Percentiles rank a stretch among this genome's conserved stretches.
Conservation (phyloP, 2,888 invertebrate species). For the Nebria brevicollis region DNA sequence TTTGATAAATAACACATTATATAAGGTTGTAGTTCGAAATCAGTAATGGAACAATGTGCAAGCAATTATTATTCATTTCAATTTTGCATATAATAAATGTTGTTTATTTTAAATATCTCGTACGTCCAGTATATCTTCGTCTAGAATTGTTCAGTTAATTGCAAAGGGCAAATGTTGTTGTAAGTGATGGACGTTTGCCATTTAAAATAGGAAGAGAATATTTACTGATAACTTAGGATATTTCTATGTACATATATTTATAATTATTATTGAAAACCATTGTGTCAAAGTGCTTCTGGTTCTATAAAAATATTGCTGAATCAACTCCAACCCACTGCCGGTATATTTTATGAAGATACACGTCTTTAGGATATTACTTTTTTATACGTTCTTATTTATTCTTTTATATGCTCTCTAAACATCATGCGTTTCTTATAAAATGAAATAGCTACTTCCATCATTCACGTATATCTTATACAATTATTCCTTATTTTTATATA, state of each 20-base stretch:
- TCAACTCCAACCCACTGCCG: background rate
- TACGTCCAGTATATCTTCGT: no score
- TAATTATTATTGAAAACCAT: slow-evolving; percentile 15
- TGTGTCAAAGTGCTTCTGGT: slow-evolving; percentile 20
- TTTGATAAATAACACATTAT: no score
- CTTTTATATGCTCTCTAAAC: background rate
- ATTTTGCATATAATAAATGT: no score
- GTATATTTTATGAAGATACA: background rate
- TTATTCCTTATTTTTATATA: background rate
- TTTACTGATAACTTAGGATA: background rate
- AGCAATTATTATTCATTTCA: no score
- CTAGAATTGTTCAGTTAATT: no score
- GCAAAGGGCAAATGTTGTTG: no score
- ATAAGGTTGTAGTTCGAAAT: no score
- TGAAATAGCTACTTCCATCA: background rate
- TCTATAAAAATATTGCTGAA: background rate
- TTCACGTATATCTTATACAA: background rate
- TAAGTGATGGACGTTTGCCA: no score
- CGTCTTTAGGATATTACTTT: background rate
- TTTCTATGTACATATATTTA: slow-evolving; percentile 13
- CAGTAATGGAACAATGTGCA: no score
- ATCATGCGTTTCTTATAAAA: background rate
- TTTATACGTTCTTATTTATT: background rate
- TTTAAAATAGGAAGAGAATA: background rate
- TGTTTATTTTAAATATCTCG: no score